Conservation (phyloP, 2,888 invertebrate genomes). For the Philereme vetulata region DNA sequence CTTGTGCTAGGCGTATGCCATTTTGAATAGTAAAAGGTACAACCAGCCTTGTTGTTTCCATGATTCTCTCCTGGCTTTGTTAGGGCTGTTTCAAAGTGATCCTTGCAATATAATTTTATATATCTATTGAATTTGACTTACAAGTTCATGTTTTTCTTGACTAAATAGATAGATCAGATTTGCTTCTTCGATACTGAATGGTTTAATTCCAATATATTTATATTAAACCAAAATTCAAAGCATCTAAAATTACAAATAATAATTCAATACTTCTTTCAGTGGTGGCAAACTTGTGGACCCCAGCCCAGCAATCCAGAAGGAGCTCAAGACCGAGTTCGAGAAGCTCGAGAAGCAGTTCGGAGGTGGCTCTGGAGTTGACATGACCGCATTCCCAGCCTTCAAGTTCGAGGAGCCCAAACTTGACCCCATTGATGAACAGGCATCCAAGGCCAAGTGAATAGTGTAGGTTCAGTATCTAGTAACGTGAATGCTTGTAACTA, state of each 20-base stretch:
- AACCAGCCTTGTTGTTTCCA: too few species aligned
- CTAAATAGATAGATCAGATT: too few species aligned
- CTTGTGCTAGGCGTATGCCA: too few species aligned
- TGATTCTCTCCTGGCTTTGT: too few species aligned
- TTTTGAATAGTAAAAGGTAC: too few species aligned
- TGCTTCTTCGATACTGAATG: too few species aligned
- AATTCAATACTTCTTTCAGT: conserved; percentile 74
- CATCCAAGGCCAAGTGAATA: conserved; percentile 59
- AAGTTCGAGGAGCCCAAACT: conserved; percentile 90
- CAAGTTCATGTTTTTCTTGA: too few species aligned
- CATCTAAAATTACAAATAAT: neutral
- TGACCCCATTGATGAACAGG: conserved; percentile 85
- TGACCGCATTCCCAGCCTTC: conserved; percentile 95
- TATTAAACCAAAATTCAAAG: neutral
- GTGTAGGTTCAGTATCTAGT: conserved; percentile 26
- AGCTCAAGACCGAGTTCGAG: conserved; percentile 90
- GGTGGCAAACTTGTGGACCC: conserved; percentile 93
- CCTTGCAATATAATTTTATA: too few species aligned
- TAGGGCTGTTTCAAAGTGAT: too few species aligned
- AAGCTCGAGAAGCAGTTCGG: conserved; percentile 91
- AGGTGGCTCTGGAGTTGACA: conserved; percentile 90
- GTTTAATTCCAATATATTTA: neutral
- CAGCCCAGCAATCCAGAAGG: conserved; percentile 89
- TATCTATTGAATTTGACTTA: too few species aligned
- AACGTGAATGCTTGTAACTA: conserved; percentile 37